Base-by-base conservation (phyloP, 2,888 invertebrate species). In the Blastobasis lacticolella region DNA sequence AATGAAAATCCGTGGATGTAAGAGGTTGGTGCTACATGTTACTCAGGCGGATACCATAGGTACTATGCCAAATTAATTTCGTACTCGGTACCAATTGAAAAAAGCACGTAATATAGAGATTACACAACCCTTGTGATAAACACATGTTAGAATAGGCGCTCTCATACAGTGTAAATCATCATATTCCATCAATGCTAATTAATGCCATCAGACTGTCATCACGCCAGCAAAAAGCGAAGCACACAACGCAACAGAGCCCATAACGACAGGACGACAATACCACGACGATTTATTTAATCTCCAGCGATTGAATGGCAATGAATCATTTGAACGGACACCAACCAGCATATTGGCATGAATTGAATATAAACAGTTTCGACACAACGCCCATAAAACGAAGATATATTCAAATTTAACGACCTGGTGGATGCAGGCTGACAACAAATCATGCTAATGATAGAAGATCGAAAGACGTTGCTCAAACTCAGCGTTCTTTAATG, bases 261-360 rank as follows among this genome's bases (percentile, higher is more conserved):
- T 55, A 52, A 60, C 66, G 61, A 62, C 60, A 56, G 57, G 63
- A 66, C 63, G 60, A 70, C 74, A 75, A 70, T 69, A 64, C 67
- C 61, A 23, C 58, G 64, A 61, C 67, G 69, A 72, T 75, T 74
- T 72, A 81, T 79, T 77, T 73, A 73, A 81, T 77, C 75, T 74
- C 58, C 60, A 64, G 57, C 67, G 69, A 76, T 71, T 74, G 69
- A 75, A 66, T 61, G 61, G 62, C 75, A 75, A 74, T 74, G 71
- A 77, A 77, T 77, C 72, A 75, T 67, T 63, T 66, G 62, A 67
- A 62, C 62, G 64, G 64, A 62, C 64, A 60, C 54, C 57, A 56
- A 57, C 55, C 65, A 60, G 64, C 67, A 60, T 68, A 75, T 76
- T 76, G 75, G 61, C 60, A 73, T 64, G 69, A 75, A 82, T 77